Evolutionary conservation across 2,888 invertebrate genomes (phyloP).

Genomic region (Oligia latruncula): DNA sequence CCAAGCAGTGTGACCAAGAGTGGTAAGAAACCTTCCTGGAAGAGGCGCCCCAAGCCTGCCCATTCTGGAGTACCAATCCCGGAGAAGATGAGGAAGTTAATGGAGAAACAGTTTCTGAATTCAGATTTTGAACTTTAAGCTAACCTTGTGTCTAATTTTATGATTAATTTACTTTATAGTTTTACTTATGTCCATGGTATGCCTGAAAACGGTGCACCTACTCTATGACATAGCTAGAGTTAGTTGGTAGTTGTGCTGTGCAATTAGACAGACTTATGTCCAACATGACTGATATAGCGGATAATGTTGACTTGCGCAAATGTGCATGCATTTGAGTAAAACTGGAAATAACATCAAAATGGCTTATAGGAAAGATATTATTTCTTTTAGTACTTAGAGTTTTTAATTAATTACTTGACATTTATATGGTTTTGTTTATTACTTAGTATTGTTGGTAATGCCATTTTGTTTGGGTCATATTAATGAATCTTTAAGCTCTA

Average conservation of each 20-base stretch:
- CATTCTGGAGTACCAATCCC: constrained; percentile 87
- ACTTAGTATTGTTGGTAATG: background rate
- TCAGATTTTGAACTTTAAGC: constrained; percentile 70
- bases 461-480: constrained; percentile 5
- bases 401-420: constrained; percentile 18
- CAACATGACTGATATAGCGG: too few species aligned
- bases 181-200: background rate
- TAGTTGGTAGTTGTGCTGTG: background rate
- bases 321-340: background rate
- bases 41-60: constrained; percentile 81
- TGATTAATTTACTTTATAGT: background rate
- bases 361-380: constrained; percentile 10
- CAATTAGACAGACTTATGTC: background rate
- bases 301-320: background rate
- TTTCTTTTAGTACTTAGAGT: constrained; percentile 12
- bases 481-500: background rate
- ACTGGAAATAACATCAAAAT: background rate
- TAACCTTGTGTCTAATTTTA: background rate
- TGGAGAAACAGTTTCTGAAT: constrained; percentile 75
- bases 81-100: constrained; percentile 82
- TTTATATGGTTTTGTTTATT: constrained; percentile 26
- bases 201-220: background rate
- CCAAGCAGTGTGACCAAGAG: constrained; percentile 78
- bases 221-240: too few species aligned
- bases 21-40: constrained; percentile 78